phyloP scores from a whole-genome alignment of 2,113 vertebrate genomes.

The Laticauda laticaudata region DNA sequence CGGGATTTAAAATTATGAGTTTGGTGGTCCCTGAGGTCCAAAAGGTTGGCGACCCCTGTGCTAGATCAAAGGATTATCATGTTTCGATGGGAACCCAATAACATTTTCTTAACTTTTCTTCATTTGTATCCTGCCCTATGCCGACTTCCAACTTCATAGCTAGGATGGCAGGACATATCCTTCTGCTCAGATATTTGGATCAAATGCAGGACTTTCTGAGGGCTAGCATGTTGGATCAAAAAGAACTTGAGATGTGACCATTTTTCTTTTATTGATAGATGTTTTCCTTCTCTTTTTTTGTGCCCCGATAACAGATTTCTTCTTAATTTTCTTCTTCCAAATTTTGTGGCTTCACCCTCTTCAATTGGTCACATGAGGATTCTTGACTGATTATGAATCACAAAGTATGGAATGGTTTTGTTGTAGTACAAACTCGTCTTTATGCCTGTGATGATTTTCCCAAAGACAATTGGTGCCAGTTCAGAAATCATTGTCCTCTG shows the following conservation, averaged over 20 bases:
- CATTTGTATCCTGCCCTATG: background rate
- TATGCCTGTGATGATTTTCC: background rate
- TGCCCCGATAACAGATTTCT: background rate
- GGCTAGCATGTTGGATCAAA: background rate
- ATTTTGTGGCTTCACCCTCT: background rate
- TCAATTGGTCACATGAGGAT: background rate
- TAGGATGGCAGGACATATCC: background rate
- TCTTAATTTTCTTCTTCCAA: background rate
- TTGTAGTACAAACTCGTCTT: background rate
- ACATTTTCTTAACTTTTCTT: background rate
- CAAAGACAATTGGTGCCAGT: background rate
- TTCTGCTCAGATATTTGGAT: background rate
- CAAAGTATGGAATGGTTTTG: background rate
- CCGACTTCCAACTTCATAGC: background rate
- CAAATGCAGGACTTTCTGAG: background rate
- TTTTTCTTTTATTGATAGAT: background rate
- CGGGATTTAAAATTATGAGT: too few species aligned
- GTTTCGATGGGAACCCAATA: background rate
- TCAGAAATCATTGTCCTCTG: background rate
- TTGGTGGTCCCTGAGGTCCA: too few species aligned
- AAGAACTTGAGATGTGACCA: background rate
- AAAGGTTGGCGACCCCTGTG: too few species aligned
- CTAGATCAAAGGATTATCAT: background rate
- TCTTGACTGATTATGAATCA: background rate
- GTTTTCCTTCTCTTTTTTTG: background rate